A percentile compares a stretch with the other conserved stretches of the same genome.
phyloP scores from a whole-genome alignment of 2,888 invertebrate species.

The Balanococcus diminutus region DNA sequence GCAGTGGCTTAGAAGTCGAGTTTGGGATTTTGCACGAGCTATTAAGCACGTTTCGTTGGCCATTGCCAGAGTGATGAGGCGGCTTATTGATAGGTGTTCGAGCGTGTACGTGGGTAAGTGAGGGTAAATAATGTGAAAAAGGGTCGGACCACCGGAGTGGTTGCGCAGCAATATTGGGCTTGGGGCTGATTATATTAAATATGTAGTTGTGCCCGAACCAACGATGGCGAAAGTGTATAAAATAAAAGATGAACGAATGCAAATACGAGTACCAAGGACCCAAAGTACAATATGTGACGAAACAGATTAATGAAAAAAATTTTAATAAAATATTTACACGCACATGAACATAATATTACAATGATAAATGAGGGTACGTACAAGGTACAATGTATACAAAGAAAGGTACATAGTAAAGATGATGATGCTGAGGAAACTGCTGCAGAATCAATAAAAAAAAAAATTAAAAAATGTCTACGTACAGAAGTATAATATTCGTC shows the following conservation, averaged over 20 bases:
- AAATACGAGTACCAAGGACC: not conserved
- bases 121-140: slow-evolving; percentile 18
- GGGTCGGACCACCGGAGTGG: slow-evolving; percentile 40
- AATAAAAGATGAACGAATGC: not conserved
- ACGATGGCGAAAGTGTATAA: too few relatives aligned
- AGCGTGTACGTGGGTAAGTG: slow-evolving; percentile 18
- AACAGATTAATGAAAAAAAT: too few relatives aligned
- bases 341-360: not conserved
- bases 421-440: not conserved
- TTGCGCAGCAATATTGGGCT: too few relatives aligned
- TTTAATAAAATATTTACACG: slow-evolving; percentile 50
- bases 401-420: not conserved
- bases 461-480: too few relatives aligned
- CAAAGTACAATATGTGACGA: too few relatives aligned
- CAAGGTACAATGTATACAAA: not conserved
- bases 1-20: not conserved
- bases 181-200: too few relatives aligned
- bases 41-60: slow-evolving; percentile 23
- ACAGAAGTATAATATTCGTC: too few relatives aligned
- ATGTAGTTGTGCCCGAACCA: too few relatives aligned
- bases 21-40: slow-evolving; percentile 51
- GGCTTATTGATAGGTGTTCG: slow-evolving; percentile 43
- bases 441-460: too few relatives aligned
- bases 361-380: not conserved
- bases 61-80: not conserved